A percentile compares a stretch with the other conserved stretches of the same genome.
phyloP scores from a whole-genome alignment of 2,797 vertebrate genomes.

The Lepus oiostolus region DNA sequence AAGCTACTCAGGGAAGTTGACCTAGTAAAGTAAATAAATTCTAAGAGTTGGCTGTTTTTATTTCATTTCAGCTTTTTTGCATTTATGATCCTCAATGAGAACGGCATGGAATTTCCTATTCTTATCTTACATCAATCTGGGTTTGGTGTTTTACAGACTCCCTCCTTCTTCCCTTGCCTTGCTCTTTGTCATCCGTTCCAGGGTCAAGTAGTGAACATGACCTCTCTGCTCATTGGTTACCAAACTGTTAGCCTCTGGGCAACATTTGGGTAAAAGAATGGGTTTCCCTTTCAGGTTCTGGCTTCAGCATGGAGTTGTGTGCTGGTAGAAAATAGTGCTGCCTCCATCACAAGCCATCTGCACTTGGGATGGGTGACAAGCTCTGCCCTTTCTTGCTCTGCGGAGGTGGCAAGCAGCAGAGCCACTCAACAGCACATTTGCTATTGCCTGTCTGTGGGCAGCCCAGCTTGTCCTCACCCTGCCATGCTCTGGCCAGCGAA shows the following conservation, averaged over 20 bases:
- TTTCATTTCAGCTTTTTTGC: not conserved
- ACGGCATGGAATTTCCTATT: not conserved
- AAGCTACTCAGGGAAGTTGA: not conserved
- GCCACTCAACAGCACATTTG: not conserved
- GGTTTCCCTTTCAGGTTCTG: not conserved
- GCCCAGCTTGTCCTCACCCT: not conserved
- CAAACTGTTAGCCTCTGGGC: not conserved
- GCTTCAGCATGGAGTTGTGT: not conserved
- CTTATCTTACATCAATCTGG: not conserved
- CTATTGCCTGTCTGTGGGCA: not conserved
- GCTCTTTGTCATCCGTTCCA: not conserved
- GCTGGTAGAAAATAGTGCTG: not conserved
- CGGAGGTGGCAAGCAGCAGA: not conserved
- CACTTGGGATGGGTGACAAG: not conserved
- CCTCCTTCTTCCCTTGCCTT: not conserved
- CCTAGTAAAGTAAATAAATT: not conserved
- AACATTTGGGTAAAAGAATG: not conserved
- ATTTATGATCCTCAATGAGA: not conserved
- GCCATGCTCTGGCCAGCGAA: not conserved
- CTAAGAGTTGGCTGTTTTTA: not conserved
- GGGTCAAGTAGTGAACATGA: not conserved
- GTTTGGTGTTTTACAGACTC: not conserved
- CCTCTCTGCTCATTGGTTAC: not conserved
- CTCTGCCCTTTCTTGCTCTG: not conserved
- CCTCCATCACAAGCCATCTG: not conserved